Evolutionary conservation across 2,888 invertebrate species (phyloP), one percentile per base, ranked within the genome.

Genomic region (Colostygia pectinataria): DNA sequence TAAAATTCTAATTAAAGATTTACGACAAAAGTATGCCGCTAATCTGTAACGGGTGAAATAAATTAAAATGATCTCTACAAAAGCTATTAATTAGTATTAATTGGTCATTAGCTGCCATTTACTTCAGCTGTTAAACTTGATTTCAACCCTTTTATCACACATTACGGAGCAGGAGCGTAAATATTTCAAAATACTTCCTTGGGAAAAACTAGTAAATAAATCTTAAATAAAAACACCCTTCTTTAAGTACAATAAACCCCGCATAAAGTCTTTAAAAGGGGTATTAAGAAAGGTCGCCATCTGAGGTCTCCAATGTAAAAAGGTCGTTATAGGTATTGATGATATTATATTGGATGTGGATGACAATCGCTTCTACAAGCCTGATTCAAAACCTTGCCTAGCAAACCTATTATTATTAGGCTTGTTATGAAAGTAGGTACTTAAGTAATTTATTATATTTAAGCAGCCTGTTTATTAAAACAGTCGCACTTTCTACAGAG

Each of bases 41-140:
- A 29, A 18, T 38, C 18, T n/a, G n/a, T 39, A 39, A 40, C 23
- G 14, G 24, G 14, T 24, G 9, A 20, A 34, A 43, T 32, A 25
- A 45, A 37, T 45, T 31, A 45, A 31, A 31, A 38, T 44, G 36
- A 13, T 44, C 28, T 31, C 9, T 29, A 28, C 24, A 37, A 39
- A 18, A 9, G 32, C 45, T 20, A 45, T 45, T 45, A 45, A 45
- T 45, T 39, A 45, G 18, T 45, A 45, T 20, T 45, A 45, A 45
- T 37, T 39, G 38, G 32, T 27, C 38, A 39, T 45, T 45, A 38
- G 18, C 34, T 33, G 38, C 27, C 33, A 32, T 45, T 38, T 25
- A 38, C 38, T 45, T 45, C 6, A 24, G 44, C 24, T 44, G 24
- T 45, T 25, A 38, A n/a, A 37, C 8, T 31, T 38, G 44, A 37